A percentile compares a stretch with the other conserved stretches of the same genome.
Conservation (phyloP, 1,140 invertebrate genomes). For the Propsilocerus akamusi region DNA sequence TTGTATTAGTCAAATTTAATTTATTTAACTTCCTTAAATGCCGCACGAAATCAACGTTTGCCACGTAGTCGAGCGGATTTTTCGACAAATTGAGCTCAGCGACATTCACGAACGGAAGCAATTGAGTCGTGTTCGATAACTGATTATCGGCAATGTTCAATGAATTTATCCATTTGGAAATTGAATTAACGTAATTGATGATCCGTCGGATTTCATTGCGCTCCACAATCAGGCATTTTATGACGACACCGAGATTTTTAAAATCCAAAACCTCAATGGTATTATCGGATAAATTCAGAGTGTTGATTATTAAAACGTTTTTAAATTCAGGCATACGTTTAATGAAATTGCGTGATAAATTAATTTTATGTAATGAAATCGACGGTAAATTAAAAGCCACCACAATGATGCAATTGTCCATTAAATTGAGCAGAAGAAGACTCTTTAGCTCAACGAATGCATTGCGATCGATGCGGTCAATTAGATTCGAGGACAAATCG, state of each 20-base stretch:
- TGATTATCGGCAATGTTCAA: background rate
- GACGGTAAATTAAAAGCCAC: background rate
- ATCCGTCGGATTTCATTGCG: no score
- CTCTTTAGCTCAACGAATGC: background rate
- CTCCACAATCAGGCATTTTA: no score
- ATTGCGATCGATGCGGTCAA: background rate
- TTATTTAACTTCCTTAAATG: background rate
- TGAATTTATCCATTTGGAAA: background rate
- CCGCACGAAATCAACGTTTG: background rate
- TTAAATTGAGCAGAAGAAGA: background rate
- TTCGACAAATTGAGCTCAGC: background rate
- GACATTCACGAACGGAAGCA: background rate
- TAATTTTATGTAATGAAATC: background rate
- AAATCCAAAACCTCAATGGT: background rate
- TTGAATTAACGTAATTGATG: background rate
- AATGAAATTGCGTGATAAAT: background rate
- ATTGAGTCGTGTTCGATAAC: background rate
- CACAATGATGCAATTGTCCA: background rate
- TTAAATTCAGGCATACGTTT: background rate
- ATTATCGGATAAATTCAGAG: background rate
- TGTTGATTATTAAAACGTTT: background rate
- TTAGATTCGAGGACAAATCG: background rate
- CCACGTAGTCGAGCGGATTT: background rate
- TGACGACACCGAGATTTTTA: no score
- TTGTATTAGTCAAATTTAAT: background rate